Evolutionary conservation across 2,113 vertebrate genomes (phyloP).

Genomic region (Ammospiza nelsoni): DNA sequence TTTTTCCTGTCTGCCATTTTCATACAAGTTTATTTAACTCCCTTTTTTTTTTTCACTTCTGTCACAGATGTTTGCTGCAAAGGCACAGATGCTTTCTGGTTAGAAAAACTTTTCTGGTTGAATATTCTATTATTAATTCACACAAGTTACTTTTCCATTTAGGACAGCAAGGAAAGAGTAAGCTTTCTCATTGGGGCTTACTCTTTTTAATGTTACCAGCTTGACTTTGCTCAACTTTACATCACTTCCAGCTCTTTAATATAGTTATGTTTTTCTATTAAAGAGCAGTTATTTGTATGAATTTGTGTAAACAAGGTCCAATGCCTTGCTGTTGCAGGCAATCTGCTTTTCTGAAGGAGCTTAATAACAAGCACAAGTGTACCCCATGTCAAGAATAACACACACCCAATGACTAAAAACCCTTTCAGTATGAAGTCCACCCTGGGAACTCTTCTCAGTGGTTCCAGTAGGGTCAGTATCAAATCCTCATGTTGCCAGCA

Average conservation of each 20-base stretch:
- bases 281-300: neutral
- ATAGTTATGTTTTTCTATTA: neutral
- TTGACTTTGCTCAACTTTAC: neutral
- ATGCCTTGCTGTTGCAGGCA: neutral
- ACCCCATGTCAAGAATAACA: neutral
- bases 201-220: neutral
- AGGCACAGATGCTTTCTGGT: conserved; percentile 6
- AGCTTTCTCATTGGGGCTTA: neutral
- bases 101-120: neutral
- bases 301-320: neutral
- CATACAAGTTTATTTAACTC: conserved; percentile 9
- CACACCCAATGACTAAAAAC: neutral
- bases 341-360: neutral
- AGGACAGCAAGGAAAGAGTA: neutral
- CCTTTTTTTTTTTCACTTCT: neutral
- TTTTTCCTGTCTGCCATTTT: conserved; percentile 1
- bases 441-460: neutral
- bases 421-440: neutral
- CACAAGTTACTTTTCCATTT: neutral
- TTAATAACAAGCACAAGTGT: neutral
- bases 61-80: neutral
- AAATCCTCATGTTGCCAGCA: neutral
- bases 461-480: neutral
- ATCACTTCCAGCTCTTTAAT: neutral
- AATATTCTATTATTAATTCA: neutral